phyloP scores from a whole-genome alignment of 2,797 vertebrate genomes.

The Lacerta bilineata region DNA sequence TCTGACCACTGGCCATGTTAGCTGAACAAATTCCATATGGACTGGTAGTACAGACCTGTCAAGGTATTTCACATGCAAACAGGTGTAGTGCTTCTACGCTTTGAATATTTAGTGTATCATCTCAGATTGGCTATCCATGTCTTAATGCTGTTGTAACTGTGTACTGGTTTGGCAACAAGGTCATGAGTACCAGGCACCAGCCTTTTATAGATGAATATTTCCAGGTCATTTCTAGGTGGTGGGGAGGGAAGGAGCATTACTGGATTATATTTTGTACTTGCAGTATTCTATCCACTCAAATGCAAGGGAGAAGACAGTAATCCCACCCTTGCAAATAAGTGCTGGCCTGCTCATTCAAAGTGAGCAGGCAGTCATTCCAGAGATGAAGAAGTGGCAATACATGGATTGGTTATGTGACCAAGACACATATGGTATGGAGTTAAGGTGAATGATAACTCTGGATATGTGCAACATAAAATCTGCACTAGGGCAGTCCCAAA shows the following conservation, averaged over 20 bases:
- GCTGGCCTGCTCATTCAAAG: background rate
- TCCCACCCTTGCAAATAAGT: background rate
- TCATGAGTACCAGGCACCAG: background rate
- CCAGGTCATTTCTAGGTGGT: background rate
- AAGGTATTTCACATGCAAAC: background rate
- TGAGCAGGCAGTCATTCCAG: background rate
- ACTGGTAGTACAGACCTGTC: background rate
- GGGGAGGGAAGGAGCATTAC: background rate
- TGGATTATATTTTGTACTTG: background rate
- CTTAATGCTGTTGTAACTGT: background rate
- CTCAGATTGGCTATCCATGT: background rate
- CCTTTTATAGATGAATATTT: background rate
- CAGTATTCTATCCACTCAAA: background rate
- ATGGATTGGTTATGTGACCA: background rate
- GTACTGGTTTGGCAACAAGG: background rate
- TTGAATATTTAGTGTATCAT: background rate
- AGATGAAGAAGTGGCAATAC: background rate
- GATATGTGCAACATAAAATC: background rate
- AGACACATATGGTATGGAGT: too few species aligned
- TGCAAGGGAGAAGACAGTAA: background rate
- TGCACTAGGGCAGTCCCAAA: background rate
- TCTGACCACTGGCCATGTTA: background rate
- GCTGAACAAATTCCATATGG: background rate
- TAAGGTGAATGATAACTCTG: background rate
- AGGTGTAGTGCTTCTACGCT: background rate